Percentiles rank a stretch among this genome's conserved stretches.
These are phyloP conservation scores for Steinernema feltiae DNA, from an alignment of 1,140 invertebrate genomes.

Conservation along the genomic window DNA sequence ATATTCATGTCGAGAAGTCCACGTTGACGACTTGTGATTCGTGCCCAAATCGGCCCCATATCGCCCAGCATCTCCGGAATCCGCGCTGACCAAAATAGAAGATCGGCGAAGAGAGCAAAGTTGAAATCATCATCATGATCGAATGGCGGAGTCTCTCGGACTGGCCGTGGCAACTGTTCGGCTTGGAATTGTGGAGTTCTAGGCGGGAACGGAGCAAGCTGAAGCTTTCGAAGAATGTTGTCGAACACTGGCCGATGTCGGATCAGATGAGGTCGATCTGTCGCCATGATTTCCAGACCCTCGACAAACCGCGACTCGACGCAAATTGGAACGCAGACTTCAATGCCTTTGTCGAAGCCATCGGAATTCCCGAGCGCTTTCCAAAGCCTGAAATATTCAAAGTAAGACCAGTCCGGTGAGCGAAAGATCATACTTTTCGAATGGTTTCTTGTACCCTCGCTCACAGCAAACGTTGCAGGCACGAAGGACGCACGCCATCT, in stretches of 20 bases:
- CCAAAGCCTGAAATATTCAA: not conserved
- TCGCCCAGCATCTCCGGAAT: not conserved
- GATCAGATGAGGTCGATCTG: not conserved
- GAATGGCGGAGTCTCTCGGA: not conserved
- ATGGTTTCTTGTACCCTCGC: not conserved
- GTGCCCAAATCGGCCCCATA: not conserved
- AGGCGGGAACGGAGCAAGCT: not conserved
- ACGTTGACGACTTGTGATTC: not conserved
- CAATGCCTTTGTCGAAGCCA: not conserved
- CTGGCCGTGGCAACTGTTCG: not conserved
- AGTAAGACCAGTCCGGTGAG: not conserved
- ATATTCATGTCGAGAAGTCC: not conserved
- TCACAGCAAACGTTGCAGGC: not conserved
- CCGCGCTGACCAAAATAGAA: not conserved
- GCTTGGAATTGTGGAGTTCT: not conserved
- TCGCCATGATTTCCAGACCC: not conserved
- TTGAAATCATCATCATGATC: not conserved
- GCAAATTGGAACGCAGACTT: not conserved
- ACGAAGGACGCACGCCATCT: too few relatives aligned
- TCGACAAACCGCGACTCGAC: not conserved
- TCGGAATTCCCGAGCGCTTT: not conserved
- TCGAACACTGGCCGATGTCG: not conserved
- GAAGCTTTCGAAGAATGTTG: not conserved
- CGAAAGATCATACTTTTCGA: not conserved
- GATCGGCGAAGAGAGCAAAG: not conserved